These are phyloP conservation scores for Bedellia somnulentella DNA, from an alignment of 2,888 invertebrate species.

Conservation along the genomic window DNA sequence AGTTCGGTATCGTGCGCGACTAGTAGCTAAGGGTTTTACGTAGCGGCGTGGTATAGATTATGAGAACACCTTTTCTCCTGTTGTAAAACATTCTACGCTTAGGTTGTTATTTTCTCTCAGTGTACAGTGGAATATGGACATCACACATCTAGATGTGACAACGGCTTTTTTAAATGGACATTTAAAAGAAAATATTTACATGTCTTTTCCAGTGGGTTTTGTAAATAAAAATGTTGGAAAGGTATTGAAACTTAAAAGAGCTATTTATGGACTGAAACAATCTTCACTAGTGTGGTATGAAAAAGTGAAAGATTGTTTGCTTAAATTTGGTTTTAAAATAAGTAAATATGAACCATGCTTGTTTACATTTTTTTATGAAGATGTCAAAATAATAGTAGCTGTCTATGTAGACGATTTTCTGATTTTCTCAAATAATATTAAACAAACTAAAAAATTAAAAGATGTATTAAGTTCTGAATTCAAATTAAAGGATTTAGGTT, in stretches of 20 bases:
- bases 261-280: constrained; percentile 3
- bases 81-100: constrained; percentile 2
- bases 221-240: neutral
- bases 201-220: constrained; percentile 1
- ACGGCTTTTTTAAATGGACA: constrained; percentile 4
- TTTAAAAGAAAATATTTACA: constrained; percentile 4
- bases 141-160: constrained; percentile 5
- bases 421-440: constrained; percentile 1
- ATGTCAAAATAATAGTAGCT: neutral
- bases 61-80: constrained; percentile 3
- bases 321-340: neutral
- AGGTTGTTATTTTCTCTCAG: constrained; percentile 1
- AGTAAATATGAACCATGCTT: constrained; percentile 1
- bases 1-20: constrained; percentile 1
- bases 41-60: constrained; percentile 2
- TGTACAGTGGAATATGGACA: constrained; percentile 4
- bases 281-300: constrained; percentile 1
- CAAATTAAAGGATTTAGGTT: constrained; percentile 8
- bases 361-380: neutral
- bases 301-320: neutral
- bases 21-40: constrained; percentile 3
- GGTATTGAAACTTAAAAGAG: constrained; percentile 3
- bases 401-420: constrained; percentile 3
- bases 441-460: constrained; percentile 6
- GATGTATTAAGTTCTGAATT: constrained; percentile 4